Conservation (phyloP, 2,888 invertebrate genomes). For the Yponomeuta sedellus region DNA sequence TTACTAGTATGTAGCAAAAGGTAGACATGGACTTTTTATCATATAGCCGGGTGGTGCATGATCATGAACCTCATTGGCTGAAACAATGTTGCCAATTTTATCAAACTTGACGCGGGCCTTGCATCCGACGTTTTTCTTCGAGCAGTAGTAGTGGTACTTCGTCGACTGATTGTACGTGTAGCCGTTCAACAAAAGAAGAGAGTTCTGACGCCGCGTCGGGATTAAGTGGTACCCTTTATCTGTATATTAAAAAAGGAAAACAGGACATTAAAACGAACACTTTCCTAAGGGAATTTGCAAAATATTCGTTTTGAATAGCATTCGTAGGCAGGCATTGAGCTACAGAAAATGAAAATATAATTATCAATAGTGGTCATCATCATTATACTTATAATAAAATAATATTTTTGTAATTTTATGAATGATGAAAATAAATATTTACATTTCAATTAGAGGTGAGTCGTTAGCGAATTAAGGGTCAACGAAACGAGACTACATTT, state of each 20-base stretch:
- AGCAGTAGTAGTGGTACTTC: neutral
- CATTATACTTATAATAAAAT: no score
- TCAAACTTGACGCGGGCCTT: conserved; percentile 3
- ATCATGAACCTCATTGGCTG: neutral
- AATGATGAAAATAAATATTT: no score
- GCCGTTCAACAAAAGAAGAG: conserved; percentile 30
- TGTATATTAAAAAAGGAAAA: neutral
- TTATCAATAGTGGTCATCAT: no score
- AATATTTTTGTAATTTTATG: no score
- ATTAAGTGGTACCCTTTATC: conserved; percentile 1
- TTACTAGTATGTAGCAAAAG: no score
- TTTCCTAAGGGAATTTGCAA: neutral
- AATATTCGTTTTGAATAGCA: no score
- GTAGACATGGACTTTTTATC: no score
- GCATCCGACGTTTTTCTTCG: neutral
- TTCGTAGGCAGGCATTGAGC: no score
- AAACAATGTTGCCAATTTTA: neutral
- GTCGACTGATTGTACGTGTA: neutral
- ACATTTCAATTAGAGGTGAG: no score
- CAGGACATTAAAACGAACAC: neutral
- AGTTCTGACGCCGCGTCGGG: neutral
- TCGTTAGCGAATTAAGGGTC: no score
- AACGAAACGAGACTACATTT: no score
- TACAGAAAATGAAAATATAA: no score
- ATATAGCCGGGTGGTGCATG: neutral